Conservation (phyloP, 1,140 invertebrate genomes). For the Thaumetopoea pityocampa region DNA sequence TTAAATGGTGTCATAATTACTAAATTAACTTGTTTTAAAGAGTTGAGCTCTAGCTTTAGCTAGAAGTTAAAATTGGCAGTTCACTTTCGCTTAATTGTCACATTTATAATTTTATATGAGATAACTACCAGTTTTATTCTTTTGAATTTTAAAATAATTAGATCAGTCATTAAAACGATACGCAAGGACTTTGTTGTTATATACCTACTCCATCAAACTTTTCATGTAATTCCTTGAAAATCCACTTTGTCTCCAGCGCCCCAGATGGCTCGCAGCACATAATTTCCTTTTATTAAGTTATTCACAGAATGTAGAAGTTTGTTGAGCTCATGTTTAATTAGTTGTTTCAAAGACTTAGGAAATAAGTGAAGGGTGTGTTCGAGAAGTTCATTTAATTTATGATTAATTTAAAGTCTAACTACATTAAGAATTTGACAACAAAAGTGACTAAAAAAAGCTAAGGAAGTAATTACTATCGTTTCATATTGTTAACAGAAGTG, state of each 20-base stretch:
- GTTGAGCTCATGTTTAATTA: conserved; percentile 53
- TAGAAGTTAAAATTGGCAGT: conserved; percentile 2
- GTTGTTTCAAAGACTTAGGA: conserved; percentile 32
- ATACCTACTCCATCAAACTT: conserved; percentile 62
- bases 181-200: conserved; percentile 29
- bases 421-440: conserved; percentile 2
- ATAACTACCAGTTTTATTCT: background rate
- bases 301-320: conserved; percentile 55
- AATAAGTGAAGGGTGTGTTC: conserved; percentile 19
- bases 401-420: conserved; percentile 9
- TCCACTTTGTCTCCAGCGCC: conserved; percentile 60
- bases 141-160: background rate
- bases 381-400: conserved; percentile 12
- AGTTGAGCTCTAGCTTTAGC: too few relatives aligned
- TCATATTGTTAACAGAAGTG: too few relatives aligned
- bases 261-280: conserved; percentile 62
- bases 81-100: conserved; percentile 5
- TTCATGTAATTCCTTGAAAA: conserved; percentile 64
- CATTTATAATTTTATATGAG: background rate
- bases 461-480: too few relatives aligned
- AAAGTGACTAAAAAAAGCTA: too few relatives aligned
- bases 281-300: conserved; percentile 69
- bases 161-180: background rate
- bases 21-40: too few relatives aligned
- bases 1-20: too few relatives aligned